phyloP scores from a whole-genome alignment of 2,113 vertebrate species.

The Ceyx cyanopectus region DNA sequence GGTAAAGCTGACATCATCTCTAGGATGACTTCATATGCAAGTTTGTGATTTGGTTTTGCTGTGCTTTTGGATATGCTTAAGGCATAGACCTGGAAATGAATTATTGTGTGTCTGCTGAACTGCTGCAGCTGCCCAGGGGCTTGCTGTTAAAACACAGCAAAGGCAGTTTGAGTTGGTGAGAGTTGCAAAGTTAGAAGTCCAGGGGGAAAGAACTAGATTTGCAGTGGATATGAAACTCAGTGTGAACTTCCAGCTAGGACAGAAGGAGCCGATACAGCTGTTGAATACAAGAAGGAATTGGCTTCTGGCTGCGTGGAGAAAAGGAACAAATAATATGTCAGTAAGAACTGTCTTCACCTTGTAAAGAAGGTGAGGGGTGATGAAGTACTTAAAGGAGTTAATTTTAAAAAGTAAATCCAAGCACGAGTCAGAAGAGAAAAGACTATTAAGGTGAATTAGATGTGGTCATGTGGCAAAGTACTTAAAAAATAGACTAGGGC shows the following conservation, averaged over 20 bases:
- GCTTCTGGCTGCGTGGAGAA: background rate
- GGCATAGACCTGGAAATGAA: background rate
- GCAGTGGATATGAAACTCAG: rapidly evolving
- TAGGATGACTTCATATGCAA: background rate
- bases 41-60: background rate
- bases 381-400: background rate
- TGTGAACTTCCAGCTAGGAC: background rate
- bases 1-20: background rate
- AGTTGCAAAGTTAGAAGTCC: background rate
- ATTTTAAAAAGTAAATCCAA: constrained; percentile 19
- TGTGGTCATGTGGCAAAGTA: background rate
- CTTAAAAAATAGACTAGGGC: background rate
- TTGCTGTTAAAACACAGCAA: background rate
- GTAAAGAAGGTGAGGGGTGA: background rate
- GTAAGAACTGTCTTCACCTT: background rate
- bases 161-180: background rate
- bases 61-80: background rate
- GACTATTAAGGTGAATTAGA: background rate
- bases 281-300: background rate
- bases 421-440: background rate
- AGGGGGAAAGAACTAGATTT: background rate
- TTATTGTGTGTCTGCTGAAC: background rate
- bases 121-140: background rate
- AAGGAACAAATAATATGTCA: background rate
- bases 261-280: background rate